phyloP scores from a whole-genome alignment of 2,888 invertebrate species.

The Dioctria linearis region DNA sequence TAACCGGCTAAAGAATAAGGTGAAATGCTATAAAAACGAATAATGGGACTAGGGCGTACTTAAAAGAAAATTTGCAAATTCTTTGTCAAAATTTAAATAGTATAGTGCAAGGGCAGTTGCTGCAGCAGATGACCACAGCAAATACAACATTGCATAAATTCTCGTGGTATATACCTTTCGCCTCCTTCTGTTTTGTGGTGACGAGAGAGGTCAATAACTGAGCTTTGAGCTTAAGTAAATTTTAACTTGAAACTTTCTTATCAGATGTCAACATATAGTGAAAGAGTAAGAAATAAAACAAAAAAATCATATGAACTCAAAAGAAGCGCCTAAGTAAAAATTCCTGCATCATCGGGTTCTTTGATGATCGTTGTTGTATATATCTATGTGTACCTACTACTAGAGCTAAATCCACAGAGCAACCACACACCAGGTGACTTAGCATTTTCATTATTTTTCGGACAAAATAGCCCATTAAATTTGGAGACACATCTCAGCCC shows the following conservation, averaged over 20 bases:
- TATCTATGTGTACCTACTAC: no score
- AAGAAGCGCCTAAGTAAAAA: constrained; percentile 17
- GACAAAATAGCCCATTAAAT: constrained; percentile 39
- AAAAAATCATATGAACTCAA: not conserved
- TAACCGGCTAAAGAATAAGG: constrained; percentile 12
- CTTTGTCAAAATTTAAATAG: constrained; percentile 12
- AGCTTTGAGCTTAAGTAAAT: not conserved
- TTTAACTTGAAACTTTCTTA: constrained; percentile 13
- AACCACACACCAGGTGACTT: not conserved
- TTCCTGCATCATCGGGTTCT: constrained; percentile 20
- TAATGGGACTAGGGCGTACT: constrained; percentile 31
- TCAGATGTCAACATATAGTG: constrained; percentile 38
- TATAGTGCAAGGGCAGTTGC: not conserved
- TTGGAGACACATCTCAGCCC: not conserved
- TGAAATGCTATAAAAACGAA: not conserved
- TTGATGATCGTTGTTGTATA: not conserved
- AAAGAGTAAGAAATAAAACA: not conserved
- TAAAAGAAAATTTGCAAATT: constrained; percentile 7
- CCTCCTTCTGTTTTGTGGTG: not conserved
- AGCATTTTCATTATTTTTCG: not conserved
- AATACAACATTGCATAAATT: no score
- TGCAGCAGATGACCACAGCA: not conserved
- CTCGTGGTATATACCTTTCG: not conserved
- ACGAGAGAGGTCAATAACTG: constrained; percentile 4
- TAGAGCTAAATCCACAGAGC: not conserved